These are phyloP conservation scores for Mormyrops attenuatus DNA, from an alignment of 2,797 vertebrate genomes.

Conservation along the genomic window DNA sequence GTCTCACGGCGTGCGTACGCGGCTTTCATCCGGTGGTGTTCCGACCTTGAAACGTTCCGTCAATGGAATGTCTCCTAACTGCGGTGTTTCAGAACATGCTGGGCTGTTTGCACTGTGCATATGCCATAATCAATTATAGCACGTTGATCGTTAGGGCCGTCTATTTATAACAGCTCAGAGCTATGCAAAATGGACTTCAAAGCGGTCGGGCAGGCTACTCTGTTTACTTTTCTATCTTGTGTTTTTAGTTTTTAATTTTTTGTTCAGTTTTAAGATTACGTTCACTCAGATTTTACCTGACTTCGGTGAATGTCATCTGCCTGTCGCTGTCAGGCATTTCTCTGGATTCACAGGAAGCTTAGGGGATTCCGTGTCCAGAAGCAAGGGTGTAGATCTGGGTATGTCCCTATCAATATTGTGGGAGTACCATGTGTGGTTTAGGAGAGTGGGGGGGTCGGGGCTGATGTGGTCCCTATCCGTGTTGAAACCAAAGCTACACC, in stretches of 20 bases:
- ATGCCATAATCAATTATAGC: not conserved
- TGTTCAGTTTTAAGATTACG: not conserved
- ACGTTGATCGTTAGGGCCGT: not conserved
- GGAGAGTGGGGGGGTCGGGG: not conserved
- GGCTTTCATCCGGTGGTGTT: conserved; percentile 54
- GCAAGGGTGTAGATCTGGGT: not conserved
- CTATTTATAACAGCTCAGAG: not conserved
- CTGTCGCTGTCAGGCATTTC: not conserved
- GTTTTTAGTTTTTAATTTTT: not conserved
- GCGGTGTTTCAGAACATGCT: conserved; percentile 55
- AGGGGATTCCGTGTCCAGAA: not conserved
- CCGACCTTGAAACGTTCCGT: conserved; percentile 64
- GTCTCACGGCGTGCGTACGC: conserved; percentile 5
- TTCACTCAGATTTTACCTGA: not conserved
- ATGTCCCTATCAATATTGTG: not conserved
- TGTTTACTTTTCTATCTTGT: not conserved
- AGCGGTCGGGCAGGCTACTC: not conserved
- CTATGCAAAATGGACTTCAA: not conserved
- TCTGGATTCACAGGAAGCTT: not conserved
- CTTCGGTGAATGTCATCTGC: not conserved
- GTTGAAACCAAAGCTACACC: not conserved
- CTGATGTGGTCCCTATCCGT: not conserved
- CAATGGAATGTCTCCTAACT: conserved; percentile 60
- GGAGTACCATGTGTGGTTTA: not conserved
- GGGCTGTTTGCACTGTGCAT: conserved; percentile 37